Evolutionary conservation across 2,888 invertebrate genomes (phyloP).

Genomic region (Papilio elwesi): DNA sequence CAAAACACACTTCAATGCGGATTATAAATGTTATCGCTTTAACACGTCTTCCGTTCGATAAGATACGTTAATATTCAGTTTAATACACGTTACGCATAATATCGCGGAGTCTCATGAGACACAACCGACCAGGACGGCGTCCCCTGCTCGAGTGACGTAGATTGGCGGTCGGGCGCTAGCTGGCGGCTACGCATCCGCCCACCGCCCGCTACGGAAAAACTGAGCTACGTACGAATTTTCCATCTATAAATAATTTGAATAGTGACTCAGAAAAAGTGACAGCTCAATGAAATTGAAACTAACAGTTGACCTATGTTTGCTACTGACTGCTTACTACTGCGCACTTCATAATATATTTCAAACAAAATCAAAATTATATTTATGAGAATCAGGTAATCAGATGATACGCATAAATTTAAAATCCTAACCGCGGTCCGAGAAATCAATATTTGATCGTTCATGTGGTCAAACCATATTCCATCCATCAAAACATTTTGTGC

Average conservation of each 20-base stretch:
- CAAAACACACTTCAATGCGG: constrained; percentile 46
- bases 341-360: background rate
- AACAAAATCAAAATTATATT: too few relatives aligned
- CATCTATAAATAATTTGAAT: constrained; percentile 37
- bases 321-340: too few relatives aligned
- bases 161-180: constrained; percentile 55
- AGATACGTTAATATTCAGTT: constrained; percentile 50
- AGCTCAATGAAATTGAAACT: constrained; percentile 25
- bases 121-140: constrained; percentile 50
- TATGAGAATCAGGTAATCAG: too few relatives aligned
- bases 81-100: constrained; percentile 50
- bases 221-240: constrained; percentile 67
- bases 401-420: too few relatives aligned
- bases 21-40: constrained; percentile 41
- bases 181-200: constrained; percentile 71
- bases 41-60: constrained; percentile 33
- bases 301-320: background rate
- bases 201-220: constrained; percentile 68
- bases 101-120: constrained; percentile 41
- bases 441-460: background rate
- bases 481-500: background rate
- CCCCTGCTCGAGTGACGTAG: constrained; percentile 74
- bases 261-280: constrained; percentile 35
- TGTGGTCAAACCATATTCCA: constrained; percentile 1
- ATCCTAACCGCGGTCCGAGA: too few relatives aligned